Conservation (phyloP, 2,797 vertebrate genomes). For the Vultur gryphus region DNA sequence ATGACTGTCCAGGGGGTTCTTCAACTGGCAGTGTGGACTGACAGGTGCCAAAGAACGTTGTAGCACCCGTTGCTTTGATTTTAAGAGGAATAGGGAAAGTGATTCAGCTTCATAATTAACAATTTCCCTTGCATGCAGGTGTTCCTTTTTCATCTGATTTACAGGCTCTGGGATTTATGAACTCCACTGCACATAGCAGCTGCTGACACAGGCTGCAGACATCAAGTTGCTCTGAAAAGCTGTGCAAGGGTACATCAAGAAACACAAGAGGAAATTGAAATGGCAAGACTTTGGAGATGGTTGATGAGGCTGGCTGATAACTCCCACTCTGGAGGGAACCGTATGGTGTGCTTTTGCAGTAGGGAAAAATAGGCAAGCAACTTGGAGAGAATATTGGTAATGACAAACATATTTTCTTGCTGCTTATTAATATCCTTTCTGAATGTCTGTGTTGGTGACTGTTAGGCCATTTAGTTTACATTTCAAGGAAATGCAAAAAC, state of each 20-base stretch:
- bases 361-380: neutral
- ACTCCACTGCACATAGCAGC: neutral
- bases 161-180: neutral
- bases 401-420: neutral
- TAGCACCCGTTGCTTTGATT: neutral
- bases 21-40: neutral
- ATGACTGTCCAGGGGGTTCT: neutral
- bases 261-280: conserved; percentile 26
- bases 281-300: neutral
- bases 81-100: neutral
- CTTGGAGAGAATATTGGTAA: neutral
- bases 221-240: neutral
- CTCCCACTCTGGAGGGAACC: neutral
- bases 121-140: neutral
- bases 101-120: neutral
- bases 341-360: neutral
- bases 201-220: neutral
- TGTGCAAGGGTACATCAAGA: neutral
- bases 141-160: neutral
- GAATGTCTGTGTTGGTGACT: neutral
- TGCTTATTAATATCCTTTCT: neutral
- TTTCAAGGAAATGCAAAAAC: neutral
- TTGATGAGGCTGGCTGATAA: neutral
- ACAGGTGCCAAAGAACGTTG: neutral
- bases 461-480: neutral